Evolutionary conservation across 1,140 invertebrate genomes (phyloP).

Genomic region (Calephelis nemesis): DNA sequence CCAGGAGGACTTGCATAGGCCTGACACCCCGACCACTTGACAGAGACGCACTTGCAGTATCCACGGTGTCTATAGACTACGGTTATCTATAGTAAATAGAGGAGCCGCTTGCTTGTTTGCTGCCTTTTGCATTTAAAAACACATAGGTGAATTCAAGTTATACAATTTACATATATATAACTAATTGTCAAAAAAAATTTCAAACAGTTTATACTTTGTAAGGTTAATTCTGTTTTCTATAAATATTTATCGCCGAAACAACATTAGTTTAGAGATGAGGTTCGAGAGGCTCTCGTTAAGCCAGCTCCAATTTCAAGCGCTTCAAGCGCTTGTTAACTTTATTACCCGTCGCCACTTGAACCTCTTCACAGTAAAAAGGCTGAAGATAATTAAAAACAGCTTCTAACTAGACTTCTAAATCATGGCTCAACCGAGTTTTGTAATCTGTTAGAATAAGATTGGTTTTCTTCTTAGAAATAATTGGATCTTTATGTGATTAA

Average conservation of each 20-base stretch:
- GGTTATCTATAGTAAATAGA: too few relatives aligned
- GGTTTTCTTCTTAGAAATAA: neutral
- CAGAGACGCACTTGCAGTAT: too few relatives aligned
- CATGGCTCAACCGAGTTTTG: neutral
- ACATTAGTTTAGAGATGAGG: conserved; percentile 12
- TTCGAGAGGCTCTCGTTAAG: conserved; percentile 4
- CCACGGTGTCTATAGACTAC: too few relatives aligned
- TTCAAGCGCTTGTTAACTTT: conserved; percentile 12
- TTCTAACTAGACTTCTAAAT: neutral
- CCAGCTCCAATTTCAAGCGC: conserved; percentile 6
- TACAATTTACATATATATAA: too few relatives aligned
- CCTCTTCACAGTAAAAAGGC: conserved; percentile 14
- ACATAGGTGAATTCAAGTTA: too few relatives aligned
- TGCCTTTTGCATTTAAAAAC: too few relatives aligned
- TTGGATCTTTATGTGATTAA: too few relatives aligned
- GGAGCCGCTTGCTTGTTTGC: too few relatives aligned
- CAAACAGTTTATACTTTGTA: neutral
- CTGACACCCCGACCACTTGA: too few relatives aligned
- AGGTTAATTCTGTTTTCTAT: neutral
- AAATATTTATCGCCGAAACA: conserved; percentile 5
- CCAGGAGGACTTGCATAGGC: too few relatives aligned
- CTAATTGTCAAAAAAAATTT: too few relatives aligned
- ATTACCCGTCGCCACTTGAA: conserved; percentile 20
- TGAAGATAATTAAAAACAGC: conserved; percentile 20
- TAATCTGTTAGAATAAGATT: neutral